Percentiles rank a stretch among this genome's conserved stretches.
Conservation (phyloP, 2,113 vertebrate genomes). For the Jaculus jaculus region DNA sequence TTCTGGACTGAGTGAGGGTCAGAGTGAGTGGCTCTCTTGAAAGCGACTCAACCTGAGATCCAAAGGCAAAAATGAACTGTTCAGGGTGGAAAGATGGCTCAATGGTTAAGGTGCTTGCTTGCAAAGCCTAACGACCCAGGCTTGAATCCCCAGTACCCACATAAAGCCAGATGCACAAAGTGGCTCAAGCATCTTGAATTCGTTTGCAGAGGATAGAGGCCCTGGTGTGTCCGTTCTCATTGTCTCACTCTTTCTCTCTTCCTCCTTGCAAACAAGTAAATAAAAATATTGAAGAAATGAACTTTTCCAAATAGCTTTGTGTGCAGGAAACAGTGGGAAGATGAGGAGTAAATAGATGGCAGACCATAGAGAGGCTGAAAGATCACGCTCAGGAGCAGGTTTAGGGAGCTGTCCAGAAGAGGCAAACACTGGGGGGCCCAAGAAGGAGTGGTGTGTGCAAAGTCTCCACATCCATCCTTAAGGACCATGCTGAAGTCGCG, state of each 20-base stretch:
- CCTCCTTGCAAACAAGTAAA: too few species aligned
- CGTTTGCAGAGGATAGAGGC: too few species aligned
- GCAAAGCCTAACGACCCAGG: too few species aligned
- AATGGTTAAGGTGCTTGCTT: too few species aligned
- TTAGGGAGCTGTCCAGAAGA: rapidly evolving
- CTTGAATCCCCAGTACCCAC: too few species aligned
- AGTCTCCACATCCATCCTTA: rapidly evolving
- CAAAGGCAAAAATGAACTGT: neutral
- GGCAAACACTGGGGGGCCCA: rapidly evolving
- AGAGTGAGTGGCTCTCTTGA: neutral
- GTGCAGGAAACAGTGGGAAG: rapidly evolving
- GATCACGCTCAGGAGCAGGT: rapidly evolving
- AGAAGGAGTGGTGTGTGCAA: neutral
- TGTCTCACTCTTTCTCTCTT: too few species aligned
- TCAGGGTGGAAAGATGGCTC: neutral
- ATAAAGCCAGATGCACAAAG: too few species aligned
- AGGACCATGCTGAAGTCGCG: neutral
- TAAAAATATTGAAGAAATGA: neutral
- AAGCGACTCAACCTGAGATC: neutral
- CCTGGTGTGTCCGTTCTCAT: too few species aligned
- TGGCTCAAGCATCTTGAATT: too few species aligned
- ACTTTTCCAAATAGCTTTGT: neutral
- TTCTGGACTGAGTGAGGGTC: too few species aligned
- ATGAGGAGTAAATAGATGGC: rapidly evolving
- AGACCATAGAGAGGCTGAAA: rapidly evolving